Conservation (phyloP, 2,888 invertebrate genomes). For the Hydroisotoma schaefferi region DNA sequence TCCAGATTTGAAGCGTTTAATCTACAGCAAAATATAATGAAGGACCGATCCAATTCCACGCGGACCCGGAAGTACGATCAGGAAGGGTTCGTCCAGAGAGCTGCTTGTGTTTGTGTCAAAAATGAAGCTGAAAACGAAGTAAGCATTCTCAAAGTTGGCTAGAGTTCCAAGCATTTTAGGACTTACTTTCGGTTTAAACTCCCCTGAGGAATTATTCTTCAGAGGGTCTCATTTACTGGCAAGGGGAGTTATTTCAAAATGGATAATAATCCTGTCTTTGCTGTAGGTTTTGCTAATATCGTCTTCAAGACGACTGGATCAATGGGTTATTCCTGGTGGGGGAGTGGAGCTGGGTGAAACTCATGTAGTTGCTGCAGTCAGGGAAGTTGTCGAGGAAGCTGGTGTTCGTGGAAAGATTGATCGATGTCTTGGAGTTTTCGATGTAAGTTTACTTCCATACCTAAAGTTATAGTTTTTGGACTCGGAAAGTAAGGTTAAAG, state of each 20-base stretch:
- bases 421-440: constrained; percentile 87
- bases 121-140: constrained; percentile 91
- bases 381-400: constrained; percentile 94
- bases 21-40: constrained; percentile 75
- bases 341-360: constrained; percentile 93
- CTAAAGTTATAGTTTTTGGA: too few relatives aligned
- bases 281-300: constrained; percentile 85
- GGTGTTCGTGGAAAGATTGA: constrained; percentile 88
- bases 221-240: too few relatives aligned
- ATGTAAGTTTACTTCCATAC: too few relatives aligned
- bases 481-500: too few relatives aligned
- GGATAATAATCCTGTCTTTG: not conserved
- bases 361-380: constrained; percentile 81
- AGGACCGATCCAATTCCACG: constrained; percentile 92
- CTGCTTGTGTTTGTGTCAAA: constrained; percentile 92
- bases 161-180: too few relatives aligned
- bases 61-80: constrained; percentile 92
- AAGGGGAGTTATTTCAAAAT: too few relatives aligned
- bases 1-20: too few relatives aligned
- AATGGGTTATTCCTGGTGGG: constrained; percentile 96
- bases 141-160: constrained; percentile 46
- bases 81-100: constrained; percentile 89
- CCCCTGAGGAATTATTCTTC: too few relatives aligned
- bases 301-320: constrained; percentile 81
- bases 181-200: too few relatives aligned